Evolutionary conservation across 2,888 invertebrate genomes (phyloP).

Genomic region (Leptopilina drosophilae): DNA sequence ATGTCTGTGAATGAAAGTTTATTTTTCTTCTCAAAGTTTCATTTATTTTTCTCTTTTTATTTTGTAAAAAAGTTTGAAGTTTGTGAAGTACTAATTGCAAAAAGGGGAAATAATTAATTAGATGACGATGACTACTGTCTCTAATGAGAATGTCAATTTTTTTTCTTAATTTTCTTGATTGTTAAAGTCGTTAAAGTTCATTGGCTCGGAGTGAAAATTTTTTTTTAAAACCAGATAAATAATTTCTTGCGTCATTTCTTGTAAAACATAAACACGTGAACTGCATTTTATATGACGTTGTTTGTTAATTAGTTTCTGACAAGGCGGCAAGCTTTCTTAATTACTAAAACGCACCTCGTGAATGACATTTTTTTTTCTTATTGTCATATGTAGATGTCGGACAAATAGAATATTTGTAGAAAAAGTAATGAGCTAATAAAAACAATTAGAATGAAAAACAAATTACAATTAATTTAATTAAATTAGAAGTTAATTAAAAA

Average conservation of each 20-base stretch:
- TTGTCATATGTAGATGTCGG: neutral
- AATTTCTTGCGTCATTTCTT: slow-evolving; percentile 12
- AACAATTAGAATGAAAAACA: too few relatives aligned
- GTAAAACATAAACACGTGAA: slow-evolving; percentile 26
- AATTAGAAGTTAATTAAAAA: too few relatives aligned
- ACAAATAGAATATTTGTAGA: neutral
- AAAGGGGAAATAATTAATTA: neutral
- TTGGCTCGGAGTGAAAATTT: neutral
- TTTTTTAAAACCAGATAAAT: slow-evolving; percentile 12
- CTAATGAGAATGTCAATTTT: neutral
- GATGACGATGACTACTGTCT: too few relatives aligned
- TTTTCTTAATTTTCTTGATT: neutral
- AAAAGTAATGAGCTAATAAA: too few relatives aligned
- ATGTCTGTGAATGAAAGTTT: too few relatives aligned
- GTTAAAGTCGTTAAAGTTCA: slow-evolving; percentile 22
- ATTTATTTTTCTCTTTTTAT: too few relatives aligned
- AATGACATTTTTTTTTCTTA: neutral
- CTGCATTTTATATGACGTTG: neutral
- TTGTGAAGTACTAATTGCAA: too few relatives aligned
- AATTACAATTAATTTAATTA: too few relatives aligned
- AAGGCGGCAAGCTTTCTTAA: neutral
- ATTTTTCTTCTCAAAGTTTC: too few relatives aligned
- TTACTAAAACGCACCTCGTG: neutral
- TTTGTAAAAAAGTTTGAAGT: too few relatives aligned
- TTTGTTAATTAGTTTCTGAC: slow-evolving; percentile 11